Evolutionary conservation across 2,113 vertebrate genomes (phyloP).

Genomic region (Gambusia holbrooki): DNA sequence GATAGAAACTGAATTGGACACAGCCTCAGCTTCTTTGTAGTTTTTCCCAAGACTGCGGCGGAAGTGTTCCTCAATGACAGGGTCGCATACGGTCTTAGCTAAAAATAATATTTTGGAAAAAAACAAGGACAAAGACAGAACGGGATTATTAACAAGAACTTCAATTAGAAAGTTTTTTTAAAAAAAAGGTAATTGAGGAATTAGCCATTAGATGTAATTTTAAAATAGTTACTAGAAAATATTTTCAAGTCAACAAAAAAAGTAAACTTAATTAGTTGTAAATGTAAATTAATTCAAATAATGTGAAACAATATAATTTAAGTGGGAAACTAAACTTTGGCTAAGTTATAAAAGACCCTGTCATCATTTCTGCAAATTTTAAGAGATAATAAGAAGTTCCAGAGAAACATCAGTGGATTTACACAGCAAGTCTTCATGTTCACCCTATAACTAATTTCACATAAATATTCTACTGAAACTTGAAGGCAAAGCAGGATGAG

Average conservation of each 20-base stretch:
- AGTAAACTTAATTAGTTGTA: not conserved
- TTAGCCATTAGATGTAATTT: too few species aligned
- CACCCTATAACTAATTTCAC: too few species aligned
- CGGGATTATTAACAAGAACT: not conserved
- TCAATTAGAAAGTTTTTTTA: not conserved
- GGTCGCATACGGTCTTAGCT: slow-evolving; percentile 89
- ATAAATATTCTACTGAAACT: not conserved
- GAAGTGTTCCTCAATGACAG: slow-evolving; percentile 98
- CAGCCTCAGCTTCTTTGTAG: slow-evolving; percentile 93
- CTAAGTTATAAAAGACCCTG: too few species aligned
- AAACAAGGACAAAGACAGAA: not conserved
- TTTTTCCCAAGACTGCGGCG: slow-evolving; percentile 97
- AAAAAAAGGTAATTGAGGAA: too few species aligned
- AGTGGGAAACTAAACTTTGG: too few species aligned
- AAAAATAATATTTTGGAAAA: not conserved
- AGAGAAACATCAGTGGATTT: too few species aligned
- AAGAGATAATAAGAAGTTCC: too few species aligned
- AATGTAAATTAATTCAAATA: too few species aligned
- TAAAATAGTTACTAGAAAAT: too few species aligned
- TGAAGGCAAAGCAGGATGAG: not conserved
- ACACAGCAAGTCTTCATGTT: too few species aligned
- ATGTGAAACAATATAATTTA: too few species aligned
- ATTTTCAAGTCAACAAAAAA: not conserved
- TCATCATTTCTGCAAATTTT: too few species aligned
- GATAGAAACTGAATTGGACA: slow-evolving; percentile 95